Conservation (phyloP, 2,113 vertebrate genomes). For the Dipodomys stephensi region DNA sequence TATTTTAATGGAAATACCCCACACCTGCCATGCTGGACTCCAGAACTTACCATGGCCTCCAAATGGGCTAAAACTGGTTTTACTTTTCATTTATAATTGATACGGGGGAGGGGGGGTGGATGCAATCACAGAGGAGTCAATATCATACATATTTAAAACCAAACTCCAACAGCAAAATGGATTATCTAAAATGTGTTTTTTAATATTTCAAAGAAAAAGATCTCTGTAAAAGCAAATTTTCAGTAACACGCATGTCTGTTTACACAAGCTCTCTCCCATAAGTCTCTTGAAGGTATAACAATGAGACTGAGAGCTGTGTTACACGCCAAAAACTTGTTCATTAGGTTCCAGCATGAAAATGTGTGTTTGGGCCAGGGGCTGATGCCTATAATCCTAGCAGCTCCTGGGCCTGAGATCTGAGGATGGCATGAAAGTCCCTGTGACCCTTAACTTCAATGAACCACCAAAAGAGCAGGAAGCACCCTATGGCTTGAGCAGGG, state of each 20-base stretch:
- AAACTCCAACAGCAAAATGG: constrained; percentile 29
- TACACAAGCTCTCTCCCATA: constrained; percentile 33
- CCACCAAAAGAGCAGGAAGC: too few relatives aligned
- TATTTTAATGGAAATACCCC: not conserved
- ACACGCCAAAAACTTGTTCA: not conserved
- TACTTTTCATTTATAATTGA: constrained; percentile 66
- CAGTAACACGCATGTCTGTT: not conserved
- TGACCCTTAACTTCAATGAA: too few relatives aligned
- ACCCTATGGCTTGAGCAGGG: too few relatives aligned
- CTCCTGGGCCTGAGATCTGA: too few relatives aligned
- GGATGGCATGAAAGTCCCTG: too few relatives aligned
- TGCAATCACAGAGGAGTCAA: constrained; percentile 32
- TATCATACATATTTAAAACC: constrained; percentile 40
- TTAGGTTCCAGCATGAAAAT: not conserved
- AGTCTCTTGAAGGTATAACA: constrained; percentile 59
- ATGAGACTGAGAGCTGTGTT: not conserved
- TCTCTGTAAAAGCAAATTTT: rapidly evolving
- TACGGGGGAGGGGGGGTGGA: not conserved
- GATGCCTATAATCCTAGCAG: too few relatives aligned
- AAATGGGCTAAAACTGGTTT: constrained; percentile 23
- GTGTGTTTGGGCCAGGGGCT: not conserved
- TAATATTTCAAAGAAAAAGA: constrained; percentile 40
- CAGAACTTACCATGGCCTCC: constrained; percentile 47
- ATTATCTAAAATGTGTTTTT: constrained; percentile 16
- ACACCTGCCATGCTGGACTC: constrained; percentile 29